A percentile compares a stretch with the other conserved stretches of the same genome.
Conservation (phyloP, 2,113 vertebrate species). For the Thryonomys swinderianus region DNA sequence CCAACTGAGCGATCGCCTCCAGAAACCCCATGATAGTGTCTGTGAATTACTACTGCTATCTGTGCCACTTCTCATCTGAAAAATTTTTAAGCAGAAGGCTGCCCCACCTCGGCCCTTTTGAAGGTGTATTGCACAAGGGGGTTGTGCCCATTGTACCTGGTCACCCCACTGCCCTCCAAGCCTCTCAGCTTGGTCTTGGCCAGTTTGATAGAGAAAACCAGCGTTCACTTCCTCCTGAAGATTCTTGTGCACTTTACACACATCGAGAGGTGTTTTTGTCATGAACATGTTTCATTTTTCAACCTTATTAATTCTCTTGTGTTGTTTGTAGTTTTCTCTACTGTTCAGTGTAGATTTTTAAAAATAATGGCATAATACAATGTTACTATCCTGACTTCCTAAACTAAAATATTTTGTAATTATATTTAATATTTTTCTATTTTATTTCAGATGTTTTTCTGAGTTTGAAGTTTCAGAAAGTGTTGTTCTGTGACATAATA, state of each 20-base stretch:
- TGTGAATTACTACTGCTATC: constrained; percentile 13
- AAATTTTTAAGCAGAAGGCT: background rate
- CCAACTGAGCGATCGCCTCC: background rate
- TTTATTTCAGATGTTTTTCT: background rate
- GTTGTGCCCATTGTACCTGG: background rate
- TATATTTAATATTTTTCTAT: background rate
- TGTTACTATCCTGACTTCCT: background rate
- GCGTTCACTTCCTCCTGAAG: background rate
- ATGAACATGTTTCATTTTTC: background rate
- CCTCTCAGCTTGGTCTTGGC: background rate
- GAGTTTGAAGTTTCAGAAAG: background rate
- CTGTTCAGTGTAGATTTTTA: background rate
- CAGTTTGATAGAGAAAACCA: background rate
- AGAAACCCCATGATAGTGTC: background rate
- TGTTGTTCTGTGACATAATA: background rate
- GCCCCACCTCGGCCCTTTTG: background rate
- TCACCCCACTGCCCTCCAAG: background rate
- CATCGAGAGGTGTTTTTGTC: background rate
- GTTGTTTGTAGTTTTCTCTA: background rate
- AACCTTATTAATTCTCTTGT: background rate
- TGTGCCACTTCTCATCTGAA: background rate
- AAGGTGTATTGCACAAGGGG: background rate
- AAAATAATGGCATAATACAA: background rate
- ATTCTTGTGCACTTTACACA: background rate
- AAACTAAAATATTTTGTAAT: background rate